Base-by-base conservation (phyloP, 2,113 vertebrate genomes). In the Cyanistes caeruleus region DNA sequence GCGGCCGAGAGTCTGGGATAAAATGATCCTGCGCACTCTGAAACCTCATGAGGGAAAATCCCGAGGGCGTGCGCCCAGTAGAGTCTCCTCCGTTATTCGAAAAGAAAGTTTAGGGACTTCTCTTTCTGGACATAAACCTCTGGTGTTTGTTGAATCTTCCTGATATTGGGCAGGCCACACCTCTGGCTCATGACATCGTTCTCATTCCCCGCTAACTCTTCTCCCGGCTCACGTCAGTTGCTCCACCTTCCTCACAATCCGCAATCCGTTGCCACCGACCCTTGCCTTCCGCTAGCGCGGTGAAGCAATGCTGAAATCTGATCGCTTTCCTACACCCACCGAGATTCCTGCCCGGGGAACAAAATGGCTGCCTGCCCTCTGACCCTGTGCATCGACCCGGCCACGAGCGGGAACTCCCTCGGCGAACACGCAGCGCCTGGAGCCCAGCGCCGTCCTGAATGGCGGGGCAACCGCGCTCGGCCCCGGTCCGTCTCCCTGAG, bases 351-450 rank as follows among this genome's bases (percentile, higher is more conserved):
- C 16, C 52, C 5, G 7, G 15, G 43, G 3, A 8, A n/a, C 55
- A 58, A 75, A 69, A 52, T 2, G 15, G 18, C 22, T 5, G 11
- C 2, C 12, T 9, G 33, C 10, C 16, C 17, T 55, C 41, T 12
- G n/a, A 33, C 22, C 39, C 59, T 2, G 4, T 0, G 10, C 13
- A 7, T 2, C 15, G 2, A 9, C 3, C 0, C 2, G 4, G 2
- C 33, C 16, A 2, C 0, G 4, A 4, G 12, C 1, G 11, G 1
- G 5, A 3, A 3, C 0, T 35, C 21, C 15, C 14, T 11, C 10
- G 21, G 15, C 10, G 30, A 5, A 9, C 15, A 15, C 15, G 11
- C 25, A 17, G 16, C 25, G 5, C 1, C 3, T 2, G 16, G 1
- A 13, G 5, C 10, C 13, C 13, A 3, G 5, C 18, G 7, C 2